Conservation (phyloP, 2,113 vertebrate genomes). For the Myiagra hebetior region DNA sequence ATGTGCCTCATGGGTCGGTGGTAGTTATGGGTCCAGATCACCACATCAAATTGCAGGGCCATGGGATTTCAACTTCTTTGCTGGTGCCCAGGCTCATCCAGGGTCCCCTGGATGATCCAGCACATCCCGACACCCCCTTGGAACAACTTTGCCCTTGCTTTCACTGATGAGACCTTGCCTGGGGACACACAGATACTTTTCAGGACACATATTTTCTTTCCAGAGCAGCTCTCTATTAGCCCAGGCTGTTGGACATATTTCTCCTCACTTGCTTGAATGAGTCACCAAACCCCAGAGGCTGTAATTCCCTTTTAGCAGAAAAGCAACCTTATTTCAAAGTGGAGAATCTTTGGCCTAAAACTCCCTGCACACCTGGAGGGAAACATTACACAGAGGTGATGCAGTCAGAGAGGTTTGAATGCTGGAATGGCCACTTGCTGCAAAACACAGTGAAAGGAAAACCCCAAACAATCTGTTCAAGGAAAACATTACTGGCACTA, state of each 20-base stretch:
- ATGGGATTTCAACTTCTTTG: background rate
- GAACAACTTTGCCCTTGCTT: background rate
- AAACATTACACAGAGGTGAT: background rate
- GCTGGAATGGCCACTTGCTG: background rate
- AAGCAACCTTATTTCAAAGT: background rate
- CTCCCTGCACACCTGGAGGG: background rate
- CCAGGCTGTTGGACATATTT: background rate
- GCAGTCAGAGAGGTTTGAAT: background rate
- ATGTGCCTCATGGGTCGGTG: background rate
- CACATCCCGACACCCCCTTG: background rate
- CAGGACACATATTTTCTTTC: background rate
- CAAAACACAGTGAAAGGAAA: background rate
- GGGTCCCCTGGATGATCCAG: background rate
- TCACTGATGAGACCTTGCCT: background rate
- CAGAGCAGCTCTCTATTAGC: background rate
- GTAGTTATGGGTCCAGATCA: background rate
- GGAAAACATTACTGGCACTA: background rate
- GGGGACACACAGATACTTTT: background rate
- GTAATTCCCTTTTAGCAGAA: background rate
- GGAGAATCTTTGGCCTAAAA: background rate
- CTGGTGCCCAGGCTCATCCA: background rate
- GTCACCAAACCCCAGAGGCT: background rate
- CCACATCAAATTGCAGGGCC: background rate
- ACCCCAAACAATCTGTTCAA: background rate
- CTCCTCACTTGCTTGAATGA: background rate